These are phyloP conservation scores for Manacus vitellinus DNA, from an alignment of 2,113 vertebrate genomes.

Conservation along the genomic window DNA sequence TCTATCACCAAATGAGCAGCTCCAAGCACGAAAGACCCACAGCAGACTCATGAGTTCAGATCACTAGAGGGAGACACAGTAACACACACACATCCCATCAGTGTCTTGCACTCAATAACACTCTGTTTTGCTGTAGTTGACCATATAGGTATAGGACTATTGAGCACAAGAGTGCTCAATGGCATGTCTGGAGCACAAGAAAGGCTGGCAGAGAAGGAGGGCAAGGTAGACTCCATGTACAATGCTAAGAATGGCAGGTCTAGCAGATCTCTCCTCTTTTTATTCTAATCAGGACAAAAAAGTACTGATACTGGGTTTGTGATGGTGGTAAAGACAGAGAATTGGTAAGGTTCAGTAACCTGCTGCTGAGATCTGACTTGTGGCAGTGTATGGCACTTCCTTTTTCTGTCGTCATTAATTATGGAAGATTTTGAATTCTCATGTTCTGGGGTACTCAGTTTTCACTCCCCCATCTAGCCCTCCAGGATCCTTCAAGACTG, in stretches of 20 bases:
- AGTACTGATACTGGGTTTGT: neutral
- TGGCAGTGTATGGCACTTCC: neutral
- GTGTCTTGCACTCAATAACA: neutral
- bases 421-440: neutral
- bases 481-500: neutral
- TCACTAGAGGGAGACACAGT: conserved; percentile 57
- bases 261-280: neutral
- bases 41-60: neutral
- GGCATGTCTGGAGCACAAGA: neutral
- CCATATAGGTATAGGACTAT: neutral
- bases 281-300: neutral
- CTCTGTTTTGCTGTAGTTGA: neutral
- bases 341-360: neutral
- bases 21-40: neutral
- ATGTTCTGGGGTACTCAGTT: neutral
- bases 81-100: neutral
- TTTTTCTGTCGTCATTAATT: neutral
- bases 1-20: neutral
- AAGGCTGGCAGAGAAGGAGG: neutral
- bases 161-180: neutral
- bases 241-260: neutral
- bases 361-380: neutral
- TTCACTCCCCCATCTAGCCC: neutral
- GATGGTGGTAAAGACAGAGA: neutral
- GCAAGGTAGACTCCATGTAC: neutral